Conservation (phyloP, 1,140 invertebrate species). For the Drosophila gunungcola region DNA sequence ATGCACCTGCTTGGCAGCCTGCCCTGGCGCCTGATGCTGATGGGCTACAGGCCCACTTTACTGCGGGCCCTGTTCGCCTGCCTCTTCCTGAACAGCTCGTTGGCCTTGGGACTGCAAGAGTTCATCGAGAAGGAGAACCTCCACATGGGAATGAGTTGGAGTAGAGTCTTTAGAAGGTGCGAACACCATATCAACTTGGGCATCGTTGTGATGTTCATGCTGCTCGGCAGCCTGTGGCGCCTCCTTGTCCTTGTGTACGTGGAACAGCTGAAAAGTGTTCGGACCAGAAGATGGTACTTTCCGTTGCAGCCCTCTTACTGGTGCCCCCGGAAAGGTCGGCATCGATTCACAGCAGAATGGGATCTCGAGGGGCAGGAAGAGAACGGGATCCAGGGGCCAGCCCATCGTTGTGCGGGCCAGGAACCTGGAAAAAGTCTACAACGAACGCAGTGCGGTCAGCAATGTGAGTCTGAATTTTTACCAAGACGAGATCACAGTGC, state of each 20-base stretch:
- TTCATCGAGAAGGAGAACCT: conserved; percentile 13
- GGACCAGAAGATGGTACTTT: conserved; percentile 89
- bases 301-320: conserved; percentile 87
- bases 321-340: conserved; percentile 23
- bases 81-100: conserved; percentile 38
- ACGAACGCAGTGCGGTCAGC: conserved; percentile 87
- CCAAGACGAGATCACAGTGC: conserved; percentile 88
- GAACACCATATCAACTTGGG: conserved; percentile 87
- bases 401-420: conserved; percentile 50
- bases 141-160: conserved; percentile 86
- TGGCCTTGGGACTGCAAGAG: conserved; percentile 18
- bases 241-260: conserved; percentile 89
- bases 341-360: not conserved
- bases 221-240: conserved; percentile 87
- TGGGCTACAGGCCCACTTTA: not conserved
- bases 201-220: conserved; percentile 84
- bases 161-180: conserved; percentile 86
- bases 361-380: conserved; percentile 14
- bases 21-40: conserved; percentile 22
- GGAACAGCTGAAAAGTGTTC: conserved; percentile 89
- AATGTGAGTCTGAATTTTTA: conserved; percentile 90
- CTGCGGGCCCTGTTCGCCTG: not conserved
- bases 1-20: conserved; percentile 12
- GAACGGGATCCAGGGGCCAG: not conserved
- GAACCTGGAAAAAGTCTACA: conserved; percentile 86